Evolutionary conservation across 2,888 invertebrate genomes (phyloP), one percentile per base, ranked within the genome.

Genomic region (Acanthoscelides obtectus): DNA sequence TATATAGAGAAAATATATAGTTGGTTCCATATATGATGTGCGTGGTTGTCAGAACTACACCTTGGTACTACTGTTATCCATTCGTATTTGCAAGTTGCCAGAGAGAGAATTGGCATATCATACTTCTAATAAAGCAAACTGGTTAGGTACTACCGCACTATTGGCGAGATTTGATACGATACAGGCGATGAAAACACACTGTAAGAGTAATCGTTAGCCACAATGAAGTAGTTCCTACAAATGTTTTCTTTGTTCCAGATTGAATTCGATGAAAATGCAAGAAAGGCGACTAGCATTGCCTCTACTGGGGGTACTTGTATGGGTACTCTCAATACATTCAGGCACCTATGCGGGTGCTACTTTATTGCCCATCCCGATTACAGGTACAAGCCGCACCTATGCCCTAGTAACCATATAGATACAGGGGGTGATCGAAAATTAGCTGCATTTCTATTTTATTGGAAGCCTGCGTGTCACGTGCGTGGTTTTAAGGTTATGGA

Each of bases 281-380:
- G 72, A 71, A 27, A 22, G 73, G 3, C 71, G 72, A 69, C 22
- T 75, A 63, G 74, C 75, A 68, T 74, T 76, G 74, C 75, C 77
- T 25, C 68, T 76, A 2, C 71, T 77, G 64, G 77, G 75, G 20
- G 66, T 74, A 12, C 22, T 77, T 22, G 64, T 77, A 27, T 77
- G 77, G 75, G 72, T 77, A 22, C 69, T 77, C 19, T 74, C 75
- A 17, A 74, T 74, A 22, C 75, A 75, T 66, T 71, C 75, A 20
- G 75, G 75, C 22, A 74, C 75, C 25, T 76, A 74, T 73, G 75
- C 74, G 8, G 73, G 71, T 69, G 74, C 74, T 25, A 45, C 45
- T 17, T 64, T 70, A 20, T 64, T 70, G n/a, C 67, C 70, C 63
- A 22, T 68, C 64, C 25, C 67, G 67, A 65, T 63, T 64, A 65